These are phyloP conservation scores for Anaspis maculata DNA, from an alignment of 2,888 invertebrate genomes.

Conservation along the genomic window DNA sequence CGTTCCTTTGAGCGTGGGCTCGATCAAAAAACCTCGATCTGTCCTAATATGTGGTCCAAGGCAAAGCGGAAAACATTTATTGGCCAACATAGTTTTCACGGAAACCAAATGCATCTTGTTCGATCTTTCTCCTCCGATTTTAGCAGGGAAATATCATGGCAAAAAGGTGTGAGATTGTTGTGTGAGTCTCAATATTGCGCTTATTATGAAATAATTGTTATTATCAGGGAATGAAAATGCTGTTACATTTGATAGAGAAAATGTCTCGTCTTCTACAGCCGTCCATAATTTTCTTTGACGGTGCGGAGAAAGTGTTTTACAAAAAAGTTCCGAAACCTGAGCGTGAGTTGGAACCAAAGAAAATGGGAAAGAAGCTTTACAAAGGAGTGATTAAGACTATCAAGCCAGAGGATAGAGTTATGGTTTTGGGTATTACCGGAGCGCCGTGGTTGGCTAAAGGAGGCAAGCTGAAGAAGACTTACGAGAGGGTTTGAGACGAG, in stretches of 20 bases:
- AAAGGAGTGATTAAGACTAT: constrained; percentile 64
- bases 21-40: constrained; percentile 45
- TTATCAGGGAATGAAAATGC: constrained; percentile 49
- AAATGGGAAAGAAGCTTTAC: constrained; percentile 57
- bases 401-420: constrained; percentile 54
- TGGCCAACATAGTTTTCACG: constrained; percentile 65
- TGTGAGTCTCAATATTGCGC: constrained; percentile 2
- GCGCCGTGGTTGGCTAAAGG: constrained; percentile 57
- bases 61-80: constrained; percentile 60
- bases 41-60: constrained; percentile 64
- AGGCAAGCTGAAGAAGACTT: constrained; percentile 46
- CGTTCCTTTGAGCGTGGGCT: constrained; percentile 46
- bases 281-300: constrained; percentile 61
- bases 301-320: constrained; percentile 60
- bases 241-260: constrained; percentile 59
- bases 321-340: constrained; percentile 57
- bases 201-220: no score
- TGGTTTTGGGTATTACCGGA: constrained; percentile 59
- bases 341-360: constrained; percentile 57
- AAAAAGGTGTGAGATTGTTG: constrained; percentile 40
- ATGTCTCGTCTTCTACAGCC: constrained; percentile 62
- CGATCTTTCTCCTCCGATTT: constrained; percentile 62
- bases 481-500: constrained; percentile 48
- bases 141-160: constrained; percentile 61
- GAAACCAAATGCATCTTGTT: constrained; percentile 69